A percentile compares a stretch with the other conserved stretches of the same genome.
Conservation (phyloP, 2,888 invertebrate genomes). For the Calephelis perditalis region DNA sequence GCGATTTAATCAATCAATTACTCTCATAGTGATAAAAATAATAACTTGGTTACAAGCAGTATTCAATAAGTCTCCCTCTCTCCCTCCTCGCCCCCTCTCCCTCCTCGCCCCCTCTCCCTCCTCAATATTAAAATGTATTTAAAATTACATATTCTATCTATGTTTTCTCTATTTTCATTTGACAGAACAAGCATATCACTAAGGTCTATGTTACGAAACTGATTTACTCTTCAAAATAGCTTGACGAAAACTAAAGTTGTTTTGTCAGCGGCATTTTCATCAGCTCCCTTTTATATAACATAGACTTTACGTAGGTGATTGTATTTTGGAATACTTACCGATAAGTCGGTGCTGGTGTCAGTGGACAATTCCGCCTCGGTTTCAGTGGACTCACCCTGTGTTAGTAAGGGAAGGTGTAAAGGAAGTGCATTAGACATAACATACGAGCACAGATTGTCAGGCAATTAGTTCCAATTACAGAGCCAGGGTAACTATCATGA, state of each 20-base stretch:
- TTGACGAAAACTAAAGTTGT: not conserved
- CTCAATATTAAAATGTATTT: too few relatives aligned
- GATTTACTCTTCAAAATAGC: too few relatives aligned
- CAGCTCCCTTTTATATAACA: too few relatives aligned
- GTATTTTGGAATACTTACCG: conserved; percentile 63
- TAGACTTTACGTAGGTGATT: too few relatives aligned
- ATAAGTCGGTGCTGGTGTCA: conserved; percentile 80
- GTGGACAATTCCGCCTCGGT: conserved; percentile 80
- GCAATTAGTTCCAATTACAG: not conserved
- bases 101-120: too few relatives aligned
- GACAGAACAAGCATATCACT: not conserved
- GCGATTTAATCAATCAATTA: too few relatives aligned
- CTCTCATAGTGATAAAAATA: too few relatives aligned
- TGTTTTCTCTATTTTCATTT: not conserved
- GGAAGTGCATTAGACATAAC: conserved; percentile 9
- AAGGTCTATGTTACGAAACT: not conserved
- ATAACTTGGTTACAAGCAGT: too few relatives aligned
- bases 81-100: too few relatives aligned
- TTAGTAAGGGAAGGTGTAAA: conserved; percentile 22
- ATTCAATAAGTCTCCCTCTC: too few relatives aligned
- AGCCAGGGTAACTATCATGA: not conserved
- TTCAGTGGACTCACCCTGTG: conserved; percentile 80
- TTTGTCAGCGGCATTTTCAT: too few relatives aligned
- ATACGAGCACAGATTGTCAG: conserved; percentile 2
- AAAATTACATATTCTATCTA: too few relatives aligned